These are phyloP conservation scores for Panthera uncia DNA, from an alignment of 2,113 vertebrate species.

Conservation along the genomic window DNA sequence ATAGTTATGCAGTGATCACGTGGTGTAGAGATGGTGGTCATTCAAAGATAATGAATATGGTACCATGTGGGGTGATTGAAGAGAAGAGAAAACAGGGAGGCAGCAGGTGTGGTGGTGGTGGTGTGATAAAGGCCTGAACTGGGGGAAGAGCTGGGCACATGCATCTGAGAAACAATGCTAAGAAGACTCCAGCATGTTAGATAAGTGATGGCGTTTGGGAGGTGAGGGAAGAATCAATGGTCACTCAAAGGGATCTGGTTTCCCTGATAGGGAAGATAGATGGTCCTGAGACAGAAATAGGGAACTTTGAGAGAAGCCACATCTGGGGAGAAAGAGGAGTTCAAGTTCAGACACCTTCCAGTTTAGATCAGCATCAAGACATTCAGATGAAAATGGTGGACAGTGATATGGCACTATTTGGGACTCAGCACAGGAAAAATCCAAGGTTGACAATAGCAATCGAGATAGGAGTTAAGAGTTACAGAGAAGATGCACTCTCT, in stretches of 20 bases:
- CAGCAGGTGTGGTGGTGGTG: background rate
- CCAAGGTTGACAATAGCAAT: background rate
- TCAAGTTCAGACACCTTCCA: background rate
- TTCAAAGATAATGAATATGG: background rate
- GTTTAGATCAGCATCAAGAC: background rate
- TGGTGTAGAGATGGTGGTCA: background rate
- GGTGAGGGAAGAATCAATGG: background rate
- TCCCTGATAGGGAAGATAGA: background rate
- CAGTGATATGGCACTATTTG: background rate
- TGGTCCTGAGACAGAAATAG: background rate
- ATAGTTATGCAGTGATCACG: background rate
- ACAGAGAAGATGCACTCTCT: background rate
- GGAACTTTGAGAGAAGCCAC: background rate
- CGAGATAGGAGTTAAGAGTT: background rate
- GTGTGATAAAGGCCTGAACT: background rate
- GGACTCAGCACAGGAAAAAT: background rate
- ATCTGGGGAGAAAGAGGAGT: background rate
- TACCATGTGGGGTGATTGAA: background rate
- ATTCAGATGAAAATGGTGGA: background rate
- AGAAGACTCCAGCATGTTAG: background rate
- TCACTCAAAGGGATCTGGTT: background rate
- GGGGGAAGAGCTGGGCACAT: accelerated
- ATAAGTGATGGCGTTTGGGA: background rate
- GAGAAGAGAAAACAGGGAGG: background rate
- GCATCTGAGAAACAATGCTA: background rate